These are phyloP conservation scores for Brachyopa scutellaris DNA, from an alignment of 2,888 invertebrate genomes.

Conservation along the genomic window DNA sequence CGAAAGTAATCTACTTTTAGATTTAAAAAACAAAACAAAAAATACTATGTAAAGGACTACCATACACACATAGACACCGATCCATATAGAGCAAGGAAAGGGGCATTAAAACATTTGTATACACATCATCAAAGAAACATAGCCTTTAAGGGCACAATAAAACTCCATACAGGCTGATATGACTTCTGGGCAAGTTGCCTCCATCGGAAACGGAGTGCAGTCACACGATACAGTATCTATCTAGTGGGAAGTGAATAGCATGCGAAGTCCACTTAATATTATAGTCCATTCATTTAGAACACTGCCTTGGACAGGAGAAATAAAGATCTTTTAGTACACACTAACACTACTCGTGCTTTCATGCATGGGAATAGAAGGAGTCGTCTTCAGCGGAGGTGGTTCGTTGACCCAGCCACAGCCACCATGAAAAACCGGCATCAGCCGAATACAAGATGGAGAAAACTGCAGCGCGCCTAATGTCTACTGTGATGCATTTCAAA, in stretches of 20 bases:
- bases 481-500: conserved; percentile 36
- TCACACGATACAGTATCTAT: conserved; percentile 25
- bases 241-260: conserved; percentile 59
- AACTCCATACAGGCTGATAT: conserved; percentile 42
- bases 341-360: no score
- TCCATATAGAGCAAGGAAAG: no score
- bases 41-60: no score
- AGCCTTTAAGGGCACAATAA: conserved; percentile 36
- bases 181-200: conserved; percentile 53
- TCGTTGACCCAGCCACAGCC: conserved; percentile 62
- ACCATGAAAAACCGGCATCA: conserved; percentile 54
- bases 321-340: conserved; percentile 6
- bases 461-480: conserved; percentile 52
- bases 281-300: conserved; percentile 57
- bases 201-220: conserved; percentile 54
- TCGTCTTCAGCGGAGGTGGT: conserved; percentile 45
- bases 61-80: no score
- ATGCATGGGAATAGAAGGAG: conserved; percentile 37
- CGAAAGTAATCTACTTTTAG: not conserved
- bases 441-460: conserved; percentile 47
- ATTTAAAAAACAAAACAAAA: conserved; percentile 3
- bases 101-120: conserved; percentile 10
- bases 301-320: conserved; percentile 42
- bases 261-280: conserved; percentile 56
- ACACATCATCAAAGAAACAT: conserved; percentile 39